A percentile compares a stretch with the other conserved stretches of the same genome.
phyloP scores from a whole-genome alignment of 2,797 vertebrate species.

The Caiman crocodilus region DNA sequence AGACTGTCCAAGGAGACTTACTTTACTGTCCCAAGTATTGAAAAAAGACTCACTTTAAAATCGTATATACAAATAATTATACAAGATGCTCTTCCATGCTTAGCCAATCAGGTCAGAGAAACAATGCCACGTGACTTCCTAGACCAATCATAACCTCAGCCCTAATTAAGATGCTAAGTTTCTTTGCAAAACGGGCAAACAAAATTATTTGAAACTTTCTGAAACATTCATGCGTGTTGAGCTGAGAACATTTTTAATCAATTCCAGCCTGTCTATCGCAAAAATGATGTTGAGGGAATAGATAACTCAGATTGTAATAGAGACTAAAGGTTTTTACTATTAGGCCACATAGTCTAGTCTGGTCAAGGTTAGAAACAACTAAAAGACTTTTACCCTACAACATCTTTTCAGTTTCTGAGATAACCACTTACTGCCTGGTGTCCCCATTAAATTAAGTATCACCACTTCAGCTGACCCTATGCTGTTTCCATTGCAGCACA shows the following conservation, averaged over 20 bases:
- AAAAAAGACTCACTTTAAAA: background rate
- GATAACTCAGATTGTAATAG: background rate
- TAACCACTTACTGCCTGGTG: slow-evolving; percentile 19
- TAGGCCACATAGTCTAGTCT: background rate
- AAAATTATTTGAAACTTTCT: background rate
- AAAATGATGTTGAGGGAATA: background rate
- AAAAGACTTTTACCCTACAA: background rate
- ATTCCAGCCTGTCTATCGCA: slow-evolving; percentile 7
- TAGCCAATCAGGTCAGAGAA: background rate
- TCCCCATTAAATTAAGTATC: background rate
- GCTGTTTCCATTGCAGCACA: background rate
- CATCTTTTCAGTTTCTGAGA: background rate
- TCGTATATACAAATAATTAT: background rate
- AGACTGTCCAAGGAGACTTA: background rate
- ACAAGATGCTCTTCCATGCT: background rate
- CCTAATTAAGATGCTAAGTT: background rate
- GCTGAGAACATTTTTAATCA: background rate
- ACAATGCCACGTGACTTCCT: background rate
- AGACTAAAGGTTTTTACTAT: background rate
- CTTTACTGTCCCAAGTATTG: background rate
- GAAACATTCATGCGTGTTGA: background rate
- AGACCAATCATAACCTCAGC: background rate
- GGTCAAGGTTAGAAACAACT: background rate
- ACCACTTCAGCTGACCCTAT: background rate
- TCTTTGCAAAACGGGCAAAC: rapidly evolving